Base-by-base conservation (phyloP, 2,888 invertebrate species). In the Ellobium chinense region DNA sequence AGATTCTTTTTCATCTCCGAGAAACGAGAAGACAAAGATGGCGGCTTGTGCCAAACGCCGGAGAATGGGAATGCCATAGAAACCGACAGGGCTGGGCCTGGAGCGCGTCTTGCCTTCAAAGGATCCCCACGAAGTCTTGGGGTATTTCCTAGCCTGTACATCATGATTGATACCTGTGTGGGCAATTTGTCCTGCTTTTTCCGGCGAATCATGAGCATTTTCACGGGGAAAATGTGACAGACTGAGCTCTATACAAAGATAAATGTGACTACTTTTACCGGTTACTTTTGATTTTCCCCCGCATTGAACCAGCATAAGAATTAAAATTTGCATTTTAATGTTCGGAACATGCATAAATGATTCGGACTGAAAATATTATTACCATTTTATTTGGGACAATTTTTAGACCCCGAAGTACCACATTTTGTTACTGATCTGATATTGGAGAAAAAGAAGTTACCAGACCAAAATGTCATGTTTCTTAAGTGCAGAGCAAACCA, bases 131-230 rank as follows among this genome's bases (percentile, higher is more conserved):
- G 34, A 58, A 31, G n/a, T 1, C 12, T 3, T 14, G 1, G n/a
- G 31, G 7, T 18, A 56, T 4, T 34, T 56, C 1, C n/a, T 2
- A 1, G n/a, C 7, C n/a, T 72, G 56, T 58, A 24, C 1, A 12
- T 9, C 24, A 27, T 72, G 72, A 56, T 72, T 72, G 72, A 72
- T 72, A 72, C 72, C 34, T 56, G 31, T 56, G 34, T 56, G 56
- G 72, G 72, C 66, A 68, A 31, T 65, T 54, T 36, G 56, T 46
- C 63, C 21, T 5, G 12, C 29, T 31, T 65, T 18, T 18, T 46
- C 18, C 46, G 7, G 46, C n/a, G 18, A 46, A 46, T 46, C 46
- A 7, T 46, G 46, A 46, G 46, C 7, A 46, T 12, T 46, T 46
- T n/a, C 18, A 46, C 46, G 46, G 46, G 46, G 18, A 46, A 46